These are phyloP conservation scores for Batillaria attramentaria DNA, from an alignment of 1,140 invertebrate genomes.

Conservation along the genomic window DNA sequence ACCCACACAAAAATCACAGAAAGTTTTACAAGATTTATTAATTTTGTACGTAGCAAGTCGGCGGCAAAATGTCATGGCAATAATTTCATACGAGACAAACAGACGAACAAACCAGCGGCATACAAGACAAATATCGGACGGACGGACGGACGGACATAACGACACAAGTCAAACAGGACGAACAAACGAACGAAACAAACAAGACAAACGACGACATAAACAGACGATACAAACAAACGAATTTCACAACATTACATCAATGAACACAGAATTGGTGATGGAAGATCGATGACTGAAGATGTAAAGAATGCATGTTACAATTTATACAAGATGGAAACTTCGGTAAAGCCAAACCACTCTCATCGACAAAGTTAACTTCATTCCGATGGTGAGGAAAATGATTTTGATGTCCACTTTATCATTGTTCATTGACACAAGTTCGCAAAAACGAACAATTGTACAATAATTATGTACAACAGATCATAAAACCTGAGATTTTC, in stretches of 20 bases:
- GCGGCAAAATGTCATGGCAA: constrained; percentile 23
- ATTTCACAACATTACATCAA: background rate
- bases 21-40: background rate
- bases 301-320: background rate
- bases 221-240: background rate
- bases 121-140: background rate
- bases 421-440: background rate
- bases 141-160: background rate
- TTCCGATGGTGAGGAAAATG: background rate
- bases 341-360: background rate
- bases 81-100: background rate
- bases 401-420: background rate
- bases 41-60: constrained; percentile 15
- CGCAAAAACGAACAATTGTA: background rate
- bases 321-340: background rate
- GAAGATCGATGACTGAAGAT: no score
- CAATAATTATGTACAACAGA: background rate
- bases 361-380: background rate
- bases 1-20: background rate
- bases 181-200: background rate
- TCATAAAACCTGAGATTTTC: no score
- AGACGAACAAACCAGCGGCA: background rate
- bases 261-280: no score
- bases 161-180: background rate
- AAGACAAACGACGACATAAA: background rate